Conservation (phyloP, 2,888 invertebrate species). For the Cryptus viduatorius region DNA sequence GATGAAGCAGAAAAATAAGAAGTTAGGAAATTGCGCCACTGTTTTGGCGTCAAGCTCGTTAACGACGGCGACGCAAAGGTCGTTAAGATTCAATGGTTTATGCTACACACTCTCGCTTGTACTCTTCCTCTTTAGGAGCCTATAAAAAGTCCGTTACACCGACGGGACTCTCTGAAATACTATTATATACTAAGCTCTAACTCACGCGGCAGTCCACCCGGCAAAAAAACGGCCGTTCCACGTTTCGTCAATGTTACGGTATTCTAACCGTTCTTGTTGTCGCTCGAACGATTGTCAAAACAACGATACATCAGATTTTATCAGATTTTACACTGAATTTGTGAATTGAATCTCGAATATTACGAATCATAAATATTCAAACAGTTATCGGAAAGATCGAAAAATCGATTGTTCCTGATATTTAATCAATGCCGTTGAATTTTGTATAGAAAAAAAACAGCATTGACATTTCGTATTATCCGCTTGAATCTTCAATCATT, state of each 20-base stretch:
- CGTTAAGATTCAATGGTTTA: conserved; percentile 59
- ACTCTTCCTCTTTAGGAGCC: conserved; percentile 18
- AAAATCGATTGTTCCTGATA: too few relatives aligned
- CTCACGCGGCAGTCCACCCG: not conserved
- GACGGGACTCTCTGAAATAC: conserved; percentile 1
- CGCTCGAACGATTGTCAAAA: not conserved
- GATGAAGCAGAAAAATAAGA: not conserved
- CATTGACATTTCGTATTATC: too few relatives aligned
- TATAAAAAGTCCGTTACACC: conserved; percentile 35
- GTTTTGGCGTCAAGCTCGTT: conserved; percentile 67
- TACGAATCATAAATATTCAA: not conserved
- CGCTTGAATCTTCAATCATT: too few relatives aligned
- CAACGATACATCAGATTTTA: not conserved
- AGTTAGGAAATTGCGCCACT: conserved; percentile 48
- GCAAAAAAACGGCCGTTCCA: not conserved
- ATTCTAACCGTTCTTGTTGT: not conserved
- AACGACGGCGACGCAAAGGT: conserved; percentile 59
- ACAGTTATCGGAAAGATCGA: too few relatives aligned
- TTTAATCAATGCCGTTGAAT: too few relatives aligned
- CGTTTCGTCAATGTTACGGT: not conserved
- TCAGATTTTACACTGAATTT: not conserved
- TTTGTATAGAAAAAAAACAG: too few relatives aligned
- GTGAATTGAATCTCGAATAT: not conserved
- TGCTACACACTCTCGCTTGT: conserved; percentile 16
- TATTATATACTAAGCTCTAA: not conserved